These are phyloP conservation scores for Genyomyrus donnyi DNA, from an alignment of 2,113 vertebrate genomes.

Conservation along the genomic window DNA sequence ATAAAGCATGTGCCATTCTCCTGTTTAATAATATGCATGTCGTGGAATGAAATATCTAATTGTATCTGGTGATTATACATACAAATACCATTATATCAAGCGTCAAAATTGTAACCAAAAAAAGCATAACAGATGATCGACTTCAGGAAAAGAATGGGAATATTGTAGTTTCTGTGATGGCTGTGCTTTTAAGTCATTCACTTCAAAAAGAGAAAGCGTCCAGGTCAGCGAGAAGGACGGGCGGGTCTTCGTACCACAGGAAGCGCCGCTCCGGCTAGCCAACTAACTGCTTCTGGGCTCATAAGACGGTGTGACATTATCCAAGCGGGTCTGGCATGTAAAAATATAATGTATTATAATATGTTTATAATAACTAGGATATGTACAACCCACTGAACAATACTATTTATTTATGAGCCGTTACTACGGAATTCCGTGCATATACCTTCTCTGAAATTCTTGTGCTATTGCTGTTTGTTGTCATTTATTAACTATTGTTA, in stretches of 20 bases:
- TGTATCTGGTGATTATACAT: neutral
- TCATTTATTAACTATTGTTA: neutral
- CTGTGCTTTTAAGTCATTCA: neutral
- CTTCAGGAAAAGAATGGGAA: neutral
- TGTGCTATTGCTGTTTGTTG: neutral
- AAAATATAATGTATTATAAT: neutral
- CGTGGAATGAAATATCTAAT: neutral
- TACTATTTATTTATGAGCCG: neutral
- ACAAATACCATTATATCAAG: neutral
- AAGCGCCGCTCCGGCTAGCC: neutral
- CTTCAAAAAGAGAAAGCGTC: neutral
- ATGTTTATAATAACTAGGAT: neutral
- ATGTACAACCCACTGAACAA: neutral
- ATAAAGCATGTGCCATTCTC: neutral
- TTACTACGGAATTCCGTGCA: neutral
- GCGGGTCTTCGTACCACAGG: neutral
- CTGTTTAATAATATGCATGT: neutral
- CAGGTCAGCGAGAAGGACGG: neutral
- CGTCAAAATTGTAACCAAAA: neutral
- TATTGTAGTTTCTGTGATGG: neutral
- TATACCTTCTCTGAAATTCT: neutral
- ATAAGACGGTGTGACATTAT: neutral
- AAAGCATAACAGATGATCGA: neutral
- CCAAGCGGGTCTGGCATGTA: neutral
- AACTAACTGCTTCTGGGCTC: neutral